Evolutionary conservation across 1,140 invertebrate genomes (phyloP).

Genomic region (Drosophila ironensis): DNA sequence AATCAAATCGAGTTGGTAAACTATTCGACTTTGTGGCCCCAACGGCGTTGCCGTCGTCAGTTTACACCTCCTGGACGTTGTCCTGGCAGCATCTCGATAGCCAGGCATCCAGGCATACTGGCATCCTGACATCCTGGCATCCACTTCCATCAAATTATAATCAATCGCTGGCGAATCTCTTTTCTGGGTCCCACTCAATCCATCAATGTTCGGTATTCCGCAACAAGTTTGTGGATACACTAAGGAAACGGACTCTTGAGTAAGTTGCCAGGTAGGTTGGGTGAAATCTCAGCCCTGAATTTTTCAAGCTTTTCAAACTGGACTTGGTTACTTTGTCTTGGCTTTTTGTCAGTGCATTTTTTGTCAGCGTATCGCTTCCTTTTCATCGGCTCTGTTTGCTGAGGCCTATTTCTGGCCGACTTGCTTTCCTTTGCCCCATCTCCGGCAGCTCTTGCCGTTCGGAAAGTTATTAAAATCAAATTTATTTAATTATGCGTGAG

Average conservation of each 20-base stretch:
- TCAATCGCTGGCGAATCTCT: constrained; percentile 21
- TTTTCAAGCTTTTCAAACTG: too few species aligned
- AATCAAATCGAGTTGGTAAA: neutral
- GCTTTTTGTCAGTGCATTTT: constrained; percentile 1
- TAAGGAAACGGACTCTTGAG: too few species aligned
- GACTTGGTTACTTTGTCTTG: too few species aligned
- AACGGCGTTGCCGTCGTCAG: too few species aligned
- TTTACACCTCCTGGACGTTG: neutral
- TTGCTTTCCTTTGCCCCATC: neutral
- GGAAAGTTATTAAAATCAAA: constrained; percentile 68
- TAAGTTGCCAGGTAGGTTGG: too few species aligned
- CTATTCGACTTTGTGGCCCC: constrained; percentile 1
- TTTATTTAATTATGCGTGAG: constrained; percentile 66
- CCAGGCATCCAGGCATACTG: neutral
- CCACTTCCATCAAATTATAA: constrained; percentile 12
- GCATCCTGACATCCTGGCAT: neutral
- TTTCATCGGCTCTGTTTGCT: constrained; percentile 13
- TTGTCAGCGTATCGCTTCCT: neutral
- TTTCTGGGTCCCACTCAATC: constrained; percentile 4
- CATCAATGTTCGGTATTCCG: constrained; percentile 5
- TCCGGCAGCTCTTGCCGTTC: constrained; percentile 1
- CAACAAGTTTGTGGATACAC: constrained; percentile 5
- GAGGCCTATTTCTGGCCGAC: constrained; percentile 16
- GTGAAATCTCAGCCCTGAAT: too few species aligned
- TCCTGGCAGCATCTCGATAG: neutral